Evolutionary conservation across 2,113 vertebrate genomes (phyloP).

Genomic region (zebrafish (Danio rerio)): DNA sequence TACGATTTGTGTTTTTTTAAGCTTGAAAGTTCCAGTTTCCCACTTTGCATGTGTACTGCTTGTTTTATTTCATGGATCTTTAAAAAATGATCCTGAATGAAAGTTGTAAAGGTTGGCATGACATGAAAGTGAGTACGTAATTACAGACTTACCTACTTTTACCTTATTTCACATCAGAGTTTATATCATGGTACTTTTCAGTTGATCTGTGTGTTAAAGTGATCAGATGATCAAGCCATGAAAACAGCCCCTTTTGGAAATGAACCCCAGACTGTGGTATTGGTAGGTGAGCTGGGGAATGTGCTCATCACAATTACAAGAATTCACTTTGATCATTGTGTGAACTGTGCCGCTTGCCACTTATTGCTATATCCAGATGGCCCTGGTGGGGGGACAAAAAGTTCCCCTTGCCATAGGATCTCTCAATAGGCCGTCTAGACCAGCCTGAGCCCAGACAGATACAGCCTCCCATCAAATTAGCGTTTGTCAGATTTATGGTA

Average conservation of each 20-base stretch:
- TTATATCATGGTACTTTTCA: neutral
- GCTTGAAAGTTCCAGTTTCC: neutral
- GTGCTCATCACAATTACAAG: constrained; percentile 79
- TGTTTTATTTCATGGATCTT: neutral
- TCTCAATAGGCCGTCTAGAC: constrained; percentile 99
- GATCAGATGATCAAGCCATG: neutral
- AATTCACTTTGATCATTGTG: constrained; percentile 88
- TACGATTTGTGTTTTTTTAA: neutral
- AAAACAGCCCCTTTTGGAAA: neutral
- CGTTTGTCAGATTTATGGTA: constrained; percentile 99
- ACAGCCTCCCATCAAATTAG: constrained; percentile 99
- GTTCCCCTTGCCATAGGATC: constrained; percentile 91
- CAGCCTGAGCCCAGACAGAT: constrained; percentile 98
- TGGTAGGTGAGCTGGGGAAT: constrained; percentile 35
- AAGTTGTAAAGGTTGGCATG: neutral
- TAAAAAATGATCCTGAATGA: neutral
- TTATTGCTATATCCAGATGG: constrained; percentile 99
- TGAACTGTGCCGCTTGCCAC: constrained; percentile 90
- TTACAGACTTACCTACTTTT: neutral
- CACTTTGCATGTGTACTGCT: neutral
- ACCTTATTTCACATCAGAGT: neutral
- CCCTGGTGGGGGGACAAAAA: constrained; percentile 90
- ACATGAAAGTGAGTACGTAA: neutral
- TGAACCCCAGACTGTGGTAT: constrained; percentile 30
- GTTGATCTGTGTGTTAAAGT: neutral